Base-by-base conservation (phyloP, 2,113 vertebrate genomes). In the Calyptommatus sinebrachiatus region DNA sequence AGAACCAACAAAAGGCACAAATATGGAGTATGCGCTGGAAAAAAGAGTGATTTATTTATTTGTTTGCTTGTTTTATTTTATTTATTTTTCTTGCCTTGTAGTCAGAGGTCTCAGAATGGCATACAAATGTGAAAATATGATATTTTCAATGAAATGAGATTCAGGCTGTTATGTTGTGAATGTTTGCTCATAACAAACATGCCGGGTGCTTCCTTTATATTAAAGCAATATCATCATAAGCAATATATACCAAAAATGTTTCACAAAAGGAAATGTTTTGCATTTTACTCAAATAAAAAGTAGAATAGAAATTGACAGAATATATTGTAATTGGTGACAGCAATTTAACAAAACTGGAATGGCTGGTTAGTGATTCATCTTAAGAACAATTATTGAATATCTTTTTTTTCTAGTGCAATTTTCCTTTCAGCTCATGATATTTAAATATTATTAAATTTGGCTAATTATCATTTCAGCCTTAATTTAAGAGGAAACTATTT, bases 391-490 rank as follows among this genome's bases (percentile, higher is more conserved):
- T 89, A 86, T 85, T 77, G 74, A 69, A 82, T 79, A 57, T 85
- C 71, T 89, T 89, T 79, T 29, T 73, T 60, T 61, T 41, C 35
- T 28, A 85, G 81, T 85, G 86, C 80, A 88, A 87, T 88, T 18
- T 31, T 86, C 29, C 65, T 81, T 72, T 74, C 0, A 0, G 87
- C 74, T 91, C 89, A 92, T 87, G 86, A 88, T 84, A 79, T 86
- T 90, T 86, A 90, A 90, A 88, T 77, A 88, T 91, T 91, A 90
- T 90, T 90, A 91, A 92, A 90, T 89, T 80, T 80, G 71, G 85
- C 79, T 91, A 89, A 88, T 91, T 90, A 88, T 74, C 85, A 85
- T 81, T 87, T 57, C 53, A 57, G 18, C 53, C 53, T 57, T 57
- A 57, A 12, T 57, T 57, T 66, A 84, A 90, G 85, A 82, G 80